Evolutionary conservation across 2,888 invertebrate species (phyloP).

Genomic region (Chaetogeoica ovagalla): DNA sequence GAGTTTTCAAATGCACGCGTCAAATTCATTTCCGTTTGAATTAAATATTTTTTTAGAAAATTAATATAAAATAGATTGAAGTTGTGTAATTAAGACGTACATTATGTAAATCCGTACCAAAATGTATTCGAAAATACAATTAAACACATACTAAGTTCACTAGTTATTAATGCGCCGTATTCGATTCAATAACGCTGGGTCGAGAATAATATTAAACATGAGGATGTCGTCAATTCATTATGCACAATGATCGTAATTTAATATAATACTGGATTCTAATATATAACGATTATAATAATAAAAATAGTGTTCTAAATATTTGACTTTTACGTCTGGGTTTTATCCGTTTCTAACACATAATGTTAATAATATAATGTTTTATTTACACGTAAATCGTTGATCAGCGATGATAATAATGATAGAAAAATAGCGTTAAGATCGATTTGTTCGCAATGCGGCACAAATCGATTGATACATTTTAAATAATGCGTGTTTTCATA

Average conservation of each 20-base stretch:
- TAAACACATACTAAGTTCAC: too few species aligned
- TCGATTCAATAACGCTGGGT: too few species aligned
- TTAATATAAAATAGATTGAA: neutral
- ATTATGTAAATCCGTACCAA: neutral
- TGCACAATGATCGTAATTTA: neutral
- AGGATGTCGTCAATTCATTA: too few species aligned
- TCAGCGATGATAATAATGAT: neutral
- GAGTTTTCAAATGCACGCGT: too few species aligned
- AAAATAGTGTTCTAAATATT: too few species aligned
- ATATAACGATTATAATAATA: too few species aligned
- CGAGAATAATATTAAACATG: too few species aligned
- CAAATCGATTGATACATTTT: constrained; percentile 20
- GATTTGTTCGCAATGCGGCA: neutral
- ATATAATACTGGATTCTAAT: too few species aligned
- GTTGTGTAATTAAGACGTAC: neutral
- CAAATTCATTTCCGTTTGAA: too few species aligned
- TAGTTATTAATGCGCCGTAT: too few species aligned
- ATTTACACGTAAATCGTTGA: neutral
- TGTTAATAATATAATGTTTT: neutral
- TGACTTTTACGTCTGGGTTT: too few species aligned
- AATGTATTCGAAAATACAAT: neutral
- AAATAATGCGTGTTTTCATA: neutral
- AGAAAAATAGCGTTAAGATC: neutral
- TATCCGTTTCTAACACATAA: neutral
- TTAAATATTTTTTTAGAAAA: neutral